Evolutionary conservation across 2,888 invertebrate genomes (phyloP).

Genomic region (Escarpia spicata): DNA sequence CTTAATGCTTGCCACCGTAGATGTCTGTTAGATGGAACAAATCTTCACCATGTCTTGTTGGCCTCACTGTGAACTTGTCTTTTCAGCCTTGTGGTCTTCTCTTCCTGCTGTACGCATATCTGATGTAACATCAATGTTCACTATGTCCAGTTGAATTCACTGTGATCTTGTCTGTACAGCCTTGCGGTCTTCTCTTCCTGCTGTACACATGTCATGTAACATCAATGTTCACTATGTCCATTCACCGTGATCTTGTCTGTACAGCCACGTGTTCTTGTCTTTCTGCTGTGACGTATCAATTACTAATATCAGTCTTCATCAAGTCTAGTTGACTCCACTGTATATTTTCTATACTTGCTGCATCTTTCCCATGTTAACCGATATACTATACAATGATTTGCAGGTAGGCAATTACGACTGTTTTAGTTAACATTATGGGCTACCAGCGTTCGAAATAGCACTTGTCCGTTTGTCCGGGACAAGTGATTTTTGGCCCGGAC

Average conservation of each 20-base stretch:
- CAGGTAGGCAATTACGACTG: not conserved
- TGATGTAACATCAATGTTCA: not conserved
- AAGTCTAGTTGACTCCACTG: not conserved
- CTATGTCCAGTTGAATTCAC: not conserved
- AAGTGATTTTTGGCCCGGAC: too few relatives aligned
- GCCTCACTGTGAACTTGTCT: too few relatives aligned
- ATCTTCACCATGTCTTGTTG: too few relatives aligned
- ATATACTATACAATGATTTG: not conserved
- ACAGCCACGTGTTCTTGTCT: not conserved
- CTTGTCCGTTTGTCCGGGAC: too few relatives aligned
- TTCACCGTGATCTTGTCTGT: not conserved
- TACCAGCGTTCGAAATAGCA: too few relatives aligned
- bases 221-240: not conserved
- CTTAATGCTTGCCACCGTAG: not conserved
- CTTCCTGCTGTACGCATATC: not conserved
- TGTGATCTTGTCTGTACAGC: not conserved
- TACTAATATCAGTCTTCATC: not conserved
- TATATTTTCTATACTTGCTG: not conserved
- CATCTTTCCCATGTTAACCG: not conserved
- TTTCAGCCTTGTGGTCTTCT: too few relatives aligned
- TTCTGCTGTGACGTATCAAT: not conserved
- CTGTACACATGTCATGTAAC: not conserved
- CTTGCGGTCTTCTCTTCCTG: not conserved
- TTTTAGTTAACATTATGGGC: not conserved
- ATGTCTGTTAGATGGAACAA: not conserved